These are phyloP conservation scores for Acanthopagrus latus DNA, from an alignment of 2,797 vertebrate species.

Conservation along the genomic window DNA sequence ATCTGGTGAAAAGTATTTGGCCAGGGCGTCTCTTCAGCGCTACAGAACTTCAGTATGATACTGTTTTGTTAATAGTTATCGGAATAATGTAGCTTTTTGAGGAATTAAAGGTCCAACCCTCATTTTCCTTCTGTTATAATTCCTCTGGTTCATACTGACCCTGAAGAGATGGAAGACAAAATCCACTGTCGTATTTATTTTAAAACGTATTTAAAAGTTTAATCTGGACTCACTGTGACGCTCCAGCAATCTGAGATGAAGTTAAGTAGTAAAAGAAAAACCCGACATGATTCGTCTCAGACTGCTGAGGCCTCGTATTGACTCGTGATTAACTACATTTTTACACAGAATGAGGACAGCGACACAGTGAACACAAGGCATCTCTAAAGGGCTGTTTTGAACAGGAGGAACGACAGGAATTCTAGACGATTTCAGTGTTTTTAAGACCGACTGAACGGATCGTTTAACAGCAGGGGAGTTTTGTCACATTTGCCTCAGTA, in stretches of 20 bases:
- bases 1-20: too few species aligned
- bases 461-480: conserved; percentile 3
- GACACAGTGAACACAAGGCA: not conserved
- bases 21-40: too few species aligned
- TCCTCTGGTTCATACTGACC: not conserved
- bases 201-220: not conserved
- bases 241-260: not conserved
- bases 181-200: not conserved
- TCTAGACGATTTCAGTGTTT: not conserved
- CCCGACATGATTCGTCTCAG: not conserved
- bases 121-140: not conserved
- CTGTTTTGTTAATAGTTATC: too few species aligned
- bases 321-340: not conserved
- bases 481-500: conserved; percentile 15
- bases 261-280: too few species aligned
- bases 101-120: too few species aligned
- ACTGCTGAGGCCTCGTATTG: not conserved
- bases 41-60: too few species aligned
- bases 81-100: too few species aligned
- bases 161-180: not conserved
- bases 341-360: not conserved
- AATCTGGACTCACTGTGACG: not conserved
- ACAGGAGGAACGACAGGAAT: not conserved
- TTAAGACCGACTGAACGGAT: not conserved
- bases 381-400: not conserved